Base-by-base conservation (phyloP, 2,113 vertebrate species). In the Ictalurus furcatus region DNA sequence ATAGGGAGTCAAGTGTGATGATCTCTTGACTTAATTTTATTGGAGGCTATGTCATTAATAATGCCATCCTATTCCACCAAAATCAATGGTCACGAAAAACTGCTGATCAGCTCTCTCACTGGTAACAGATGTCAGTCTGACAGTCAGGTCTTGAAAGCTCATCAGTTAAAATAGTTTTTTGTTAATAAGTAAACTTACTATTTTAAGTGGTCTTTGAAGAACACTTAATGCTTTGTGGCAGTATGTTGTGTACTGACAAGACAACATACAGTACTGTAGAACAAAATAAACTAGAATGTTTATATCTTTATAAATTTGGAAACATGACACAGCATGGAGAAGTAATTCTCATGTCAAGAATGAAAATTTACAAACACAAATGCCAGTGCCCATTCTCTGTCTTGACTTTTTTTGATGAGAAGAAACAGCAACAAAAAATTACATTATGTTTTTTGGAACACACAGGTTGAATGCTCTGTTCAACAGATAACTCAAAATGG, bases 401-500 rank as follows among this genome's bases (percentile, higher is more conserved):
- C 40, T 48, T 78, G 40, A 48, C 40, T 76, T 76, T 23, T 14
- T 80, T 54, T 54, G 16, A 56, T 11, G 25, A 52, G 2, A 52
- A 52, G 23, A 25, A 48, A 12, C 17, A 14, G 23, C 21, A 78
- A 78, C 23, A 48, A 52, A 48, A 69, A 37, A 73, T 37, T 6
- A 0, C 21, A 44, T 44, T 74, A 44, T 40, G 8, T 76, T 78
- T 78, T 78, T 12, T 48, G 9, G 14, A 52, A 6, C 6, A 52
- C 44, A 48, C 4, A 48, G 12, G 6, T 17, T 25, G 37, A 59
- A 30, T 63, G 21, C 19, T 25, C 6, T 83, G 1, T 83, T 59
- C 80, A 83, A 83, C 8, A 82, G n/a, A 82, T 82, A 34, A 44
- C 23, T 63, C 81, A 61, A 63, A 81, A 63, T 19, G 40, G 9